Conservation (phyloP, 2,797 vertebrate genomes). For the Tangara arthus region DNA sequence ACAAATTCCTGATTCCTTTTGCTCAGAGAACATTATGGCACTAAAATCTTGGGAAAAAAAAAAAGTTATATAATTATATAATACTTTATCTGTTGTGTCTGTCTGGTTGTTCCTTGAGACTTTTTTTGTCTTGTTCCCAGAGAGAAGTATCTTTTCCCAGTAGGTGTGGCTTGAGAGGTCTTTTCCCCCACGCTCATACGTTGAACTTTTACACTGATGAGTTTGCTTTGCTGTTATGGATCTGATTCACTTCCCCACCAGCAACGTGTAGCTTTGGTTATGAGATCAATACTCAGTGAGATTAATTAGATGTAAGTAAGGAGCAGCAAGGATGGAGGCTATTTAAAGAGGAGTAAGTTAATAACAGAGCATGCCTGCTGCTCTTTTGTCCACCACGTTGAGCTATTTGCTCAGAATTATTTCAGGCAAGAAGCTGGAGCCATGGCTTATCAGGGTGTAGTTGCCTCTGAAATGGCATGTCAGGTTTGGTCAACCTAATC, state of each 20-base stretch:
- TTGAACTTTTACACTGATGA: not conserved
- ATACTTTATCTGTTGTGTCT: not conserved
- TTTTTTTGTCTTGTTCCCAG: not conserved
- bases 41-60: not conserved
- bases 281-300: slow-evolving; percentile 3
- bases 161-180: not conserved
- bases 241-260: not conserved
- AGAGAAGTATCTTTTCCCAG: not conserved
- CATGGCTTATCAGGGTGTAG: not conserved
- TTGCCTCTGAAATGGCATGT: not conserved
- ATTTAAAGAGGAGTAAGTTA: not conserved
- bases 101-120: not conserved
- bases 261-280: not conserved
- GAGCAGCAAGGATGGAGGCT: not conserved
- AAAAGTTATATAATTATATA: not conserved
- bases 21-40: slow-evolving; percentile 1
- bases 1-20: slow-evolving; percentile 40
- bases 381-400: not conserved
- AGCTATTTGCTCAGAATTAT: not conserved
- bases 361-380: not conserved
- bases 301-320: slow-evolving; percentile 7
- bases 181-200: not conserved
- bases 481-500: not conserved
- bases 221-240: not conserved
- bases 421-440: not conserved